Conservation (phyloP, 2,888 invertebrate genomes). For the Pammene fasciana region DNA sequence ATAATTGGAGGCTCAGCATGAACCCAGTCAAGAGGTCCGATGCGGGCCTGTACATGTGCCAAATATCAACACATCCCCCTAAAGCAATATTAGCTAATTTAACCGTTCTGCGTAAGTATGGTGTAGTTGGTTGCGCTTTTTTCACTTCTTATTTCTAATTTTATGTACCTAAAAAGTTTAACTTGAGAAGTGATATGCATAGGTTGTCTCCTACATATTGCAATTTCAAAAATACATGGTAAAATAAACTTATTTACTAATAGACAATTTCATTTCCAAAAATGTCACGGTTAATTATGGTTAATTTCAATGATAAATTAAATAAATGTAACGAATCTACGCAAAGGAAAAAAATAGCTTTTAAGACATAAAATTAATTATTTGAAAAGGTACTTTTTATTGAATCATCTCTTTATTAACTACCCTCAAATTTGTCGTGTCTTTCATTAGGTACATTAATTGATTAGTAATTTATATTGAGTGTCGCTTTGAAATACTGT, state of each 20-base stretch:
- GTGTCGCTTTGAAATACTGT: neutral
- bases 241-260: too few species aligned
- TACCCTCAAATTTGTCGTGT: neutral
- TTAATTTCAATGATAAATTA: too few species aligned
- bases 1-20: conserved; percentile 88
- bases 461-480: conserved; percentile 20
- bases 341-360: neutral
- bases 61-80: conserved; percentile 91
- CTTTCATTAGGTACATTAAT: conserved; percentile 10
- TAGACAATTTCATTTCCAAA: too few species aligned
- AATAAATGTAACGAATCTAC: neutral
- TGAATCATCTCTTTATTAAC: neutral
- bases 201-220: too few species aligned
- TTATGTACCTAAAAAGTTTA: neutral
- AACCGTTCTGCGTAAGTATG: conserved; percentile 87
- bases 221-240: too few species aligned
- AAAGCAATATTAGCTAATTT: conserved; percentile 89
- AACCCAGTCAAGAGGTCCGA: conserved; percentile 88
- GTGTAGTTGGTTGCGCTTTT: neutral
- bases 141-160: neutral
- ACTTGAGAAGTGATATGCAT: too few species aligned
- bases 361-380: conserved; percentile 19
- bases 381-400: conserved; percentile 6
- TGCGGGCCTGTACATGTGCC: conserved; percentile 90
- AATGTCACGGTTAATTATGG: too few species aligned